Base-by-base conservation (phyloP, 1,140 invertebrate genomes). In the Neodiprion virginianus region DNA sequence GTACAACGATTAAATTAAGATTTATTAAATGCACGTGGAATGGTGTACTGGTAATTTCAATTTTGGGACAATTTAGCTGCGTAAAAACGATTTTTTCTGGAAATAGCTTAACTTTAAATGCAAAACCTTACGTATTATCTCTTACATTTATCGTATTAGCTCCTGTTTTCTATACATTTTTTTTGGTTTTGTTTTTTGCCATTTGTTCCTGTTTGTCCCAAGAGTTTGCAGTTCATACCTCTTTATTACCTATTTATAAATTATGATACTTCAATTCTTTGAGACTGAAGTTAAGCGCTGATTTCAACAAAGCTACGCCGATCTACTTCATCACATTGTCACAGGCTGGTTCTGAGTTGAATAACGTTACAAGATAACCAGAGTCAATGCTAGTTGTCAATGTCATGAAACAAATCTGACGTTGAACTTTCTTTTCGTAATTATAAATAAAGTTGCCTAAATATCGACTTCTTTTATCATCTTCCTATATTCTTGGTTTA, bases 401-500 rank as follows among this genome's bases (percentile, higher is more conserved):
- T 69, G 11, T 69, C 67, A 23, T 12, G 14, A 69, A 17, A 69
- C 40, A 7, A 47, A 69, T 23, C 67, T 14, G 21, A 17, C 17
- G 67, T 12, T 21, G 40, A 69, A 69, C 40, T 23, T 23, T 69
- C 14, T 23, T 69, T 23, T 23, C 17, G 11, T 12, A 23, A 21
- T 14, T 14, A 65, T 14, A 65, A 21, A 14, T 14, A 14, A 14
- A 65, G 61, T 65, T 14, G 12, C 61, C 11, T 69, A 23, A 69
- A 69, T 21, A 69, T 69, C 67, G 40, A 69, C 4, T 69, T 17
- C 23, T 61, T 21, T 11, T 21, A 21, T 21, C 10, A 69, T 11
- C 75, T 71, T 75, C 74, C 80, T 89, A 92, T 82, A 93, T 92
- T 76, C 92, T 87, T 53, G 92, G 92, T 79, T 93, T 93, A 79